Evolutionary conservation across 1,140 invertebrate species (phyloP).

Genomic region (Apis dorsata): DNA sequence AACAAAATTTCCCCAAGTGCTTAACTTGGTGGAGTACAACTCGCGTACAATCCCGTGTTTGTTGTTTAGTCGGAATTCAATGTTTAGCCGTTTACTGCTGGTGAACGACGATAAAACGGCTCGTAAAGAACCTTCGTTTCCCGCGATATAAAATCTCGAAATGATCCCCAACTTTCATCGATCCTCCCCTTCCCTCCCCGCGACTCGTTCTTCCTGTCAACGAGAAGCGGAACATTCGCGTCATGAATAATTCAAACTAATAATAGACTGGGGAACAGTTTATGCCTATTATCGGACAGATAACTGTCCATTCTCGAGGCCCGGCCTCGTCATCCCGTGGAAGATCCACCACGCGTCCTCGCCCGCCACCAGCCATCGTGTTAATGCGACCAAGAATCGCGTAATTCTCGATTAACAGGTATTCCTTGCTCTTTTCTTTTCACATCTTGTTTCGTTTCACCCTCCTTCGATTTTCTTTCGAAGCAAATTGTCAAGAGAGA

Average conservation of each 20-base stretch:
- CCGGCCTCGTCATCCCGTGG: background rate
- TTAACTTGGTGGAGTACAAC: too few relatives aligned
- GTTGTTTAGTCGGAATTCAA: background rate
- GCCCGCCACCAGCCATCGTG: background rate
- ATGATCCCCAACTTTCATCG: conserved; percentile 11
- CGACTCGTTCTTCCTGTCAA: background rate
- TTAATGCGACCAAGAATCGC: background rate
- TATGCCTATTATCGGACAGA: conserved; percentile 15
- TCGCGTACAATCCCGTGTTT: too few relatives aligned
- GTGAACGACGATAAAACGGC: background rate
- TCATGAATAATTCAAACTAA: conserved; percentile 35
- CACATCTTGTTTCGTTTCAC: too few relatives aligned
- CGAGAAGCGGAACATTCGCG: background rate
- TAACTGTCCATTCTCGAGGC: background rate
- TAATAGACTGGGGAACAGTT: conserved; percentile 14
- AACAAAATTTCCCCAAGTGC: too few relatives aligned
- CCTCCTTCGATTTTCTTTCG: too few relatives aligned
- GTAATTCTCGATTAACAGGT: conserved; percentile 14
- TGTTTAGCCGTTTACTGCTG: background rate
- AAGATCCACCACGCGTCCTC: background rate
- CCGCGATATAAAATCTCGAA: background rate
- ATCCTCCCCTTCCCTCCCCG: background rate
- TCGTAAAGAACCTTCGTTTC: background rate
- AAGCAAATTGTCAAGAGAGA: too few relatives aligned
- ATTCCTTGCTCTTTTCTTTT: background rate